Evolutionary conservation across 1,140 invertebrate species (phyloP).

Genomic region (Rhyzopertha dominica): DNA sequence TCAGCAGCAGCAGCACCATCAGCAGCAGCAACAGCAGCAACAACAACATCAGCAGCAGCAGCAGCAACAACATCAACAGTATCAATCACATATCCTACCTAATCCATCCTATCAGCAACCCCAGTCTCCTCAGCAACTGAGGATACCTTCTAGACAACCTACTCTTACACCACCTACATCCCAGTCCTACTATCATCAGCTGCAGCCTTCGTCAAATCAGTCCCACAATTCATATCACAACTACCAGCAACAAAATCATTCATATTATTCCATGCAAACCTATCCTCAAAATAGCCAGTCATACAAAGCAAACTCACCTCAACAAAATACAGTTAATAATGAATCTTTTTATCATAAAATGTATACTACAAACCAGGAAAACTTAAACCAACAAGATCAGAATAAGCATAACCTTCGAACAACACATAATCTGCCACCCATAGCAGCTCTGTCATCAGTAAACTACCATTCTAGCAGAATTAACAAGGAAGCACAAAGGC

Average conservation of each 20-base stretch:
- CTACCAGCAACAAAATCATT: constrained; percentile 25
- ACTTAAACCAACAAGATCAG: too few species aligned
- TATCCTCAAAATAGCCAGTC: too few species aligned
- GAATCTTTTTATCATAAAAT: too few species aligned
- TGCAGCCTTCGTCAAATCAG: constrained; percentile 39
- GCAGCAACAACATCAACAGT: constrained; percentile 8
- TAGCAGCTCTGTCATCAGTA: constrained; percentile 46
- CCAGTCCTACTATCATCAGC: constrained; percentile 25
- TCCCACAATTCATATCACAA: constrained; percentile 31
- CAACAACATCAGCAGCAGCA: constrained; percentile 20
- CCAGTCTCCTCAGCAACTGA: constrained; percentile 19
- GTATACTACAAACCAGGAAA: too few species aligned
- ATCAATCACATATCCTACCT: constrained; percentile 25
- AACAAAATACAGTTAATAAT: too few species aligned
- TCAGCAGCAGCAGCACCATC: constrained; percentile 28
- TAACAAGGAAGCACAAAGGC: constrained; percentile 36
- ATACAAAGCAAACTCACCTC: too few species aligned
- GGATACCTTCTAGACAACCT: constrained; percentile 21
- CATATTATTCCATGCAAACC: too few species aligned
- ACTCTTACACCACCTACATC: constrained; percentile 11
- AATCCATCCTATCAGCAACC: constrained; percentile 29
- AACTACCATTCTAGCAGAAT: constrained; percentile 46
- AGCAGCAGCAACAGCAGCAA: constrained; percentile 25
- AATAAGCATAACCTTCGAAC: too few species aligned
- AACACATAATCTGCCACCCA: constrained; percentile 52